Base-by-base conservation (phyloP, 1,140 invertebrate genomes). In the Leptestheria dahalacensis region DNA sequence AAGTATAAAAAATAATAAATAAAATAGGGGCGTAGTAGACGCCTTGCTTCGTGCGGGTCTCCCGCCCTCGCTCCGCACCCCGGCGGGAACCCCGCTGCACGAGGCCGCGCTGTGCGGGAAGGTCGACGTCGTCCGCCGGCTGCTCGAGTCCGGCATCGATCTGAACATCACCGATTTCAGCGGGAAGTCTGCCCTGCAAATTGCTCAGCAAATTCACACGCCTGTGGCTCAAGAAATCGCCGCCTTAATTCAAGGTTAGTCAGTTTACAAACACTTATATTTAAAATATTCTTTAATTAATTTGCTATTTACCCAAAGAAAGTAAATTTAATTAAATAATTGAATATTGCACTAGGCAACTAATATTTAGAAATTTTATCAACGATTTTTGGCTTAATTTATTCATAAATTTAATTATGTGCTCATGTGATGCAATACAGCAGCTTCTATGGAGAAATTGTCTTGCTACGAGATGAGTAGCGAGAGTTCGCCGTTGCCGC, bases 61-160 rank as follows among this genome's bases (percentile, higher is more conserved):
- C 65, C 83, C 90, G 68, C 86, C 95, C 0, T 95, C 97, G 71
- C 79, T 88, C 1, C 75, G 87, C 63, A 95, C 92, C 1, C 80
- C 82, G 53, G 81, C 83, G 25, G 95, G 94, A 0, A 93, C 90
- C 1, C 90, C 93, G 0, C 77, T 98, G 61, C 94, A 97, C 74
- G 91, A 97, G 68, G 93, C 93, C 1, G 91, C 91, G 0, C 78
- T 94, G 4, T 95, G 86, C 73, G 92, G 92, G 53, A 96, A 97
- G 75, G 80, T 88, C 63, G 87, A 91, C 63, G 90, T 95, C 25
- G 91, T 92, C 3, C 77, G 84, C 55, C 79, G 88, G 0, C 74
- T 97, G 15, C 70, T 97, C 3, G 82, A 88, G 48, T 76, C 81
- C 57, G 90, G 90, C 3, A 86, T 90, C 23, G 86, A 94, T 72